phyloP scores from a whole-genome alignment of 2,888 invertebrate genomes.

The Phaedon cochleariae region DNA sequence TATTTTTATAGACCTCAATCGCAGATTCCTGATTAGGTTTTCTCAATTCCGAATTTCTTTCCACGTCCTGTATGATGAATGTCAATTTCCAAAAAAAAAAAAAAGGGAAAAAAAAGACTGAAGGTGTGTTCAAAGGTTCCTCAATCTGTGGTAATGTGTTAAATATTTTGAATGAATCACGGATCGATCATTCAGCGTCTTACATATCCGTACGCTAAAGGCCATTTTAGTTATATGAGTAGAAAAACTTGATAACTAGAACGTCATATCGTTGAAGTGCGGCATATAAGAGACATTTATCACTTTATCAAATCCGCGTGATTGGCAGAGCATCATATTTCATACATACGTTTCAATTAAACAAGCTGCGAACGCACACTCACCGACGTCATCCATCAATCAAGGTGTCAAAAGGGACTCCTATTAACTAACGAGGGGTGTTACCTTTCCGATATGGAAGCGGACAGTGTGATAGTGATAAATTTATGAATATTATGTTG shows the following conservation, averaged over 20 bases:
- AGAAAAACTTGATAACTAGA: background rate
- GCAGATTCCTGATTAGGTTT: too few relatives aligned
- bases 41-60: too few relatives aligned
- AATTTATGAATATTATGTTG: background rate
- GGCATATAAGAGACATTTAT: background rate
- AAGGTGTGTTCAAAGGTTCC: too few relatives aligned
- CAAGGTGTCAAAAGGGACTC: slow-evolving; percentile 18
- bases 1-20: too few relatives aligned
- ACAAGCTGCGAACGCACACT: slow-evolving; percentile 12
- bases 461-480: background rate
- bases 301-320: background rate
- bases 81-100: too few relatives aligned
- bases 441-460: background rate
- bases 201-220: background rate
- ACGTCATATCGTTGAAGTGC: background rate
- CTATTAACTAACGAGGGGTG: slow-evolving; percentile 1
- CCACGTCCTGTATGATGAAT: too few relatives aligned
- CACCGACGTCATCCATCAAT: slow-evolving; percentile 26
- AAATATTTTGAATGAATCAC: too few relatives aligned
- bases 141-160: too few relatives aligned
- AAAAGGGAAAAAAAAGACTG: too few relatives aligned
- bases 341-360: slow-evolving; percentile 14
- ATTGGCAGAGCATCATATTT: slow-evolving; percentile 22
- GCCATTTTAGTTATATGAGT: too few relatives aligned
- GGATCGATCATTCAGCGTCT: too few relatives aligned